Evolutionary conservation across 2,797 vertebrate species (phyloP).

Genomic region (Halcyon chelicuti): DNA sequence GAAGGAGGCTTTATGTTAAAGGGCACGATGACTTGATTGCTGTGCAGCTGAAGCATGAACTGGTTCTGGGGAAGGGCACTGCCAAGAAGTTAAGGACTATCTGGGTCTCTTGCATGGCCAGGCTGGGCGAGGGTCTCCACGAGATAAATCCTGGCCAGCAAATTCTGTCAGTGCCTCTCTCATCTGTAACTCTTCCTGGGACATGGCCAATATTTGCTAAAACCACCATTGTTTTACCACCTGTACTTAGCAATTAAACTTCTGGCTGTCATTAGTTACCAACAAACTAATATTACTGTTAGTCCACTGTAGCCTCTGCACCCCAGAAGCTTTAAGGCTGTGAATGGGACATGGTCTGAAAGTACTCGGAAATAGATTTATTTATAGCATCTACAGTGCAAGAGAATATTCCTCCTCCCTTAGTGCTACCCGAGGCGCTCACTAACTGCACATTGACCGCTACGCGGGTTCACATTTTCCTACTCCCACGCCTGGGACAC

Average conservation of each 20-base stretch:
- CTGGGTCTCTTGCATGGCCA: not conserved
- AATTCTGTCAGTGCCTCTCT: fast-evolving
- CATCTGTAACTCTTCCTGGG: not conserved
- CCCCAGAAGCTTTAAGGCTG: not conserved
- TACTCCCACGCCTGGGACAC: not conserved
- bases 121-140: not conserved
- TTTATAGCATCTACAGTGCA: not conserved
- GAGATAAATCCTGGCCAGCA: not conserved
- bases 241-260: not conserved
- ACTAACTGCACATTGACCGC: not conserved
- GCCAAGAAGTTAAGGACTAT: not conserved
- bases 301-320: not conserved
- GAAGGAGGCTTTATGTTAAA: not conserved
- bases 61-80: not conserved
- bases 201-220: not conserved
- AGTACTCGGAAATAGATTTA: not conserved
- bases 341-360: too few species aligned
- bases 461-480: fast-evolving
- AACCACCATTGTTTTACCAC: not conserved
- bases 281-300: not conserved
- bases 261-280: not conserved
- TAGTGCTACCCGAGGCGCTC: fast-evolving
- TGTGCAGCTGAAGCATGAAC: not conserved
- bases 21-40: fast-evolving
- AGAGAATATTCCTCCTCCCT: too few species aligned